Base-by-base conservation (phyloP, 2,113 vertebrate species). In the Orycteropus afer region DNA sequence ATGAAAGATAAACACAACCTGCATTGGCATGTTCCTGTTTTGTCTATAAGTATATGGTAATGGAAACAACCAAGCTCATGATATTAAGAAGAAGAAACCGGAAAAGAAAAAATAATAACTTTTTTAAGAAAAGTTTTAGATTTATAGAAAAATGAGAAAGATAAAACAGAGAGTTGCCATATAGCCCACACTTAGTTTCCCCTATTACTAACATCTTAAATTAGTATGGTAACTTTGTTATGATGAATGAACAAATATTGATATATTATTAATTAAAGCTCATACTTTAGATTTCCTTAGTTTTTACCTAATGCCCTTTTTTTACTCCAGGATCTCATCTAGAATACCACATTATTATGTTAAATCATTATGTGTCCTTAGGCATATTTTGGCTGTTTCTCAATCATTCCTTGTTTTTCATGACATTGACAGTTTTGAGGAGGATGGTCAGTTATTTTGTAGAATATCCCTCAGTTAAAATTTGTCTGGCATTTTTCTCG, bases 111-210 rank as follows among this genome's bases (percentile, higher is more conserved):
- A 90, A 55, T 4, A 79, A 76, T 45, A 57, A 53, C 6, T 78
- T 80, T 89, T 80, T 96, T 89, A 49, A 32, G 29, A 93, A 76
- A 40, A 82, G 57, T 73, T 94, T 83, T 65, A 61, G 25, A 51
- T 81, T 89, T 89, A 45, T 0, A 53, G 14, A 91, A 65, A 87
- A 40, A 29, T 45, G 27, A 1, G 20, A 57, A 42, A 63, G 55
- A 7, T 57, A 63, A 47, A 25, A 27, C 11, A 65, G 53, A 80
- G 57, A 83, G 53, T 89, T 89, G 13, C 53, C 45, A 74, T 91
- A 78, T 67, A 47, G 14, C 10, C 2, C 29, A 7, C 4, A 17
- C 13, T n/a, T 7, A 18, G 2, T 59, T 88, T 95, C 45, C 17
- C 37, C 69, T 73, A 1, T 83, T 85, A 57, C 45, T 80, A 73